These are phyloP conservation scores for Melinopterus prodromus DNA, from an alignment of 2,888 invertebrate species.

Conservation along the genomic window DNA sequence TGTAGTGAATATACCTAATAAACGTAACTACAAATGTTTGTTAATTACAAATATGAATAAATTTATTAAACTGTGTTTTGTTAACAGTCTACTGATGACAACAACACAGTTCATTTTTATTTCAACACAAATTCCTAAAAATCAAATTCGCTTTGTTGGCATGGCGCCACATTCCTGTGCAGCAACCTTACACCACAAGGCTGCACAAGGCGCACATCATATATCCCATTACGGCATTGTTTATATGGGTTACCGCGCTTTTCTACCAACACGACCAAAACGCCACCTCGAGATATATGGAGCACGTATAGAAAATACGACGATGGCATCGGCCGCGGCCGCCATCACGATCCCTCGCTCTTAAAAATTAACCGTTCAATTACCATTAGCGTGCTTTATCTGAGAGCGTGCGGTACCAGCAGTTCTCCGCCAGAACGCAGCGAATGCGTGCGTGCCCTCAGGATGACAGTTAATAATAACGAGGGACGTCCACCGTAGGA, in stretches of 20 bases:
- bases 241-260: slow-evolving; percentile 24
- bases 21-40: too few species aligned
- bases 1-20: too few species aligned
- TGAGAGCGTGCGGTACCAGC: not conserved
- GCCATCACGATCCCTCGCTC: not conserved
- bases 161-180: not conserved
- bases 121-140: not conserved
- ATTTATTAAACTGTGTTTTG: too few species aligned
- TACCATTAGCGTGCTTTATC: slow-evolving; percentile 21
- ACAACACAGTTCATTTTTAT: not conserved
- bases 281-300: slow-evolving; percentile 23
- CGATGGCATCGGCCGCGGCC: slow-evolving; percentile 16
- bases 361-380: slow-evolving; percentile 25
- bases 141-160: not conserved
- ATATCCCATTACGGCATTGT: slow-evolving; percentile 26
- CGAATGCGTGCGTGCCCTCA: not conserved
- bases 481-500: not conserved
- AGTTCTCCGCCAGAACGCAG: not conserved
- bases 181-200: not conserved
- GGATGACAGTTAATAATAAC: not conserved
- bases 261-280: not conserved
- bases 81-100: too few species aligned
- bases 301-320: slow-evolving; percentile 10
- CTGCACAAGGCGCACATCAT: slow-evolving; percentile 10
- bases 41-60: too few species aligned